Evolutionary conservation across 64 coral and sea anemone species (phyloP).

Genomic region (Pocillopora damicornis): DNA sequence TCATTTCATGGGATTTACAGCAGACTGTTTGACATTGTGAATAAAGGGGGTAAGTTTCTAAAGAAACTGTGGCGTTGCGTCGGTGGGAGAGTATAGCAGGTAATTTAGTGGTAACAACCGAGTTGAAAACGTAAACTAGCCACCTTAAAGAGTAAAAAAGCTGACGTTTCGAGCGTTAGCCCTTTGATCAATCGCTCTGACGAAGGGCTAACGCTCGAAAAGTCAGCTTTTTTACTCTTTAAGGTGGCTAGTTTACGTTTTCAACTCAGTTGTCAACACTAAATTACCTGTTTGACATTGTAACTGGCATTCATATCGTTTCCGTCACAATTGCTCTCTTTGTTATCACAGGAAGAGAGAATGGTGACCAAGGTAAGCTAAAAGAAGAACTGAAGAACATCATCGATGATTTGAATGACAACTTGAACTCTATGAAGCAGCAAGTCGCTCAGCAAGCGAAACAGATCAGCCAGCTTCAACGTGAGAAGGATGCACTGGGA

Average conservation of each 20-base stretch:
- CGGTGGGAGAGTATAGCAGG: too few relatives aligned
- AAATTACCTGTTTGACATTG: background rate
- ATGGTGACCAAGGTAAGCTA: conserved; percentile 52
- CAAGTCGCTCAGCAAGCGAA: conserved; percentile 62
- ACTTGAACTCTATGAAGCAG: conserved; percentile 66
- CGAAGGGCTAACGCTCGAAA: too few relatives aligned
- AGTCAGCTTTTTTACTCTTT: too few relatives aligned
- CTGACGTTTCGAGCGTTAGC: too few relatives aligned
- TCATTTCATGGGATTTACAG: too few relatives aligned
- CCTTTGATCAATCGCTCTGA: too few relatives aligned
- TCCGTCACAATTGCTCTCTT: background rate
- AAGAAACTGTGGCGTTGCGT: background rate
- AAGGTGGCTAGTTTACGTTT: too few relatives aligned
- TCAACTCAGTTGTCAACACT: too few relatives aligned
- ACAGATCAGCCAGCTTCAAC: conserved; percentile 65
- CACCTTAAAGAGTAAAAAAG: too few relatives aligned
- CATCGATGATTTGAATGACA: conserved; percentile 69
- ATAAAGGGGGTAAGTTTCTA: too few relatives aligned
- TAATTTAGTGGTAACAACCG: too few relatives aligned
- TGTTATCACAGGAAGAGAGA: conserved; percentile 31
- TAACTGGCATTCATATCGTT: background rate
- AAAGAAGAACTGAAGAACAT: conserved; percentile 85
- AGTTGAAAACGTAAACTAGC: too few relatives aligned
- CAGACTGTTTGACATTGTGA: background rate
- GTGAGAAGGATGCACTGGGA: conserved; percentile 60